These are phyloP conservation scores for Pammene aurita DNA, from an alignment of 2,888 invertebrate species.

Conservation along the genomic window DNA sequence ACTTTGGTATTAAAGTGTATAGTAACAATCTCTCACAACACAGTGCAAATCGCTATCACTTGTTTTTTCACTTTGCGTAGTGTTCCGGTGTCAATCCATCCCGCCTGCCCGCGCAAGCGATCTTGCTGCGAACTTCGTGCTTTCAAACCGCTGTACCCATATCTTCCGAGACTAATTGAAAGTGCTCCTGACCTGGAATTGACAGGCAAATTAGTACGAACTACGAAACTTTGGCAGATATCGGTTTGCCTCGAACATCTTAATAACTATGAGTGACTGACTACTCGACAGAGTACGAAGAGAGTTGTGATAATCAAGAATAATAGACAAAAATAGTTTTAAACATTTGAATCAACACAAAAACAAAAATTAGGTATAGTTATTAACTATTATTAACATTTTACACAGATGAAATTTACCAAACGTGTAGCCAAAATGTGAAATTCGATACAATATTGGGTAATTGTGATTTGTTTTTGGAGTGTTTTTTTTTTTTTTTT, in stretches of 20 bases:
- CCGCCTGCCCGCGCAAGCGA: background rate
- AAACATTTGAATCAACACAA: too few relatives aligned
- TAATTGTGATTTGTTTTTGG: too few relatives aligned
- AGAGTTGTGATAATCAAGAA: too few relatives aligned
- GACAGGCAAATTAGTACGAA: slow-evolving; percentile 44
- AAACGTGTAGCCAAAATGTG: too few relatives aligned
- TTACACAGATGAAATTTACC: too few relatives aligned
- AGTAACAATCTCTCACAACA: slow-evolving; percentile 46
- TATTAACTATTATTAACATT: too few relatives aligned
- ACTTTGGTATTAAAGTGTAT: slow-evolving; percentile 63
- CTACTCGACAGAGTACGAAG: too few relatives aligned
- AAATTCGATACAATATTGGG: too few relatives aligned
- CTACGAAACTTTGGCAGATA: slow-evolving; percentile 5
- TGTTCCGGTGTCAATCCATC: background rate
- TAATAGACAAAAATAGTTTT: too few relatives aligned
- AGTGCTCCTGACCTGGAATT: slow-evolving; percentile 81
- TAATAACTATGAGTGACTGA: background rate
- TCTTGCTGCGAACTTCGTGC: slow-evolving; percentile 30
- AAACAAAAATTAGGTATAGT: too few relatives aligned
- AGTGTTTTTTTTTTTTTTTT: too few relatives aligned
- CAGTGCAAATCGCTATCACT: slow-evolving; percentile 18
- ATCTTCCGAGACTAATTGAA: slow-evolving; percentile 80
- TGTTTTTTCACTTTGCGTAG: slow-evolving; percentile 12
- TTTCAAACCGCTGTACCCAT: slow-evolving; percentile 78
- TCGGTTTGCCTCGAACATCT: slow-evolving; percentile 11